A percentile compares a stretch with the other conserved stretches of the same genome.
phyloP scores from a whole-genome alignment of 2,888 invertebrate species.

The Drosophila greeni region DNA sequence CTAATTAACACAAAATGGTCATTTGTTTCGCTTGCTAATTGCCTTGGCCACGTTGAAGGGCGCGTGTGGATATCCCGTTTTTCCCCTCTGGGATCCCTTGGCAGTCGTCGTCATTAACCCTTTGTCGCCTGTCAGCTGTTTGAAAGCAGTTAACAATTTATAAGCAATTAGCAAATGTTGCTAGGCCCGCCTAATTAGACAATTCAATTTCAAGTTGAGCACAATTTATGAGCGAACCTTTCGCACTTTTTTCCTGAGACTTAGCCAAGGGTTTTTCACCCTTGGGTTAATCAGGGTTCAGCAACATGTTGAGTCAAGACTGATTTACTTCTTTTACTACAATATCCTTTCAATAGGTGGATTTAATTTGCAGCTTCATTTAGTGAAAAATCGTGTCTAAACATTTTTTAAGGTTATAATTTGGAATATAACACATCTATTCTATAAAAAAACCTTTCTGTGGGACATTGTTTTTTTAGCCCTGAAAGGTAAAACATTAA shows the following conservation, averaged over 20 bases:
- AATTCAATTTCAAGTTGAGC: constrained; percentile 42
- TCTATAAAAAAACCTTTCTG: not conserved
- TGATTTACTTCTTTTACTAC: not conserved
- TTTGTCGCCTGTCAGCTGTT: constrained; percentile 60
- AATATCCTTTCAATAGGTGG: not conserved
- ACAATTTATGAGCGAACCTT: constrained; percentile 24
- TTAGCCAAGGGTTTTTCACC: constrained; percentile 2
- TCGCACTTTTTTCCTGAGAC: not conserved
- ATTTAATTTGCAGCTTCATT: not conserved
- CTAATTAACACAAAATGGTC: constrained; percentile 53
- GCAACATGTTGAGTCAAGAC: constrained; percentile 16
- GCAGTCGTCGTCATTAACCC: constrained; percentile 54
- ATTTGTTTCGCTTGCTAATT: constrained; percentile 67
- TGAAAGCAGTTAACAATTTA: constrained; percentile 61
- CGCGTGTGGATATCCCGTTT: constrained; percentile 11
- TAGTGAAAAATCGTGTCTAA: not conserved
- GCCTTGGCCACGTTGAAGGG: constrained; percentile 24
- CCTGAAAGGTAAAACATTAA: not conserved
- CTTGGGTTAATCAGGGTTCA: constrained; percentile 12
- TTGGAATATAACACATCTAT: not conserved
- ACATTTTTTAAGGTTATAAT: not conserved
- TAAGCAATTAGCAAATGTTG: constrained; percentile 62
- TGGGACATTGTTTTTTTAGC: not conserved
- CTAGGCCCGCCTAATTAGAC: constrained; percentile 53
- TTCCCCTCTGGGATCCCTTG: constrained; percentile 4